Conservation (phyloP, 2,113 vertebrate species). For the Oncorhynchus clarkii region DNA sequence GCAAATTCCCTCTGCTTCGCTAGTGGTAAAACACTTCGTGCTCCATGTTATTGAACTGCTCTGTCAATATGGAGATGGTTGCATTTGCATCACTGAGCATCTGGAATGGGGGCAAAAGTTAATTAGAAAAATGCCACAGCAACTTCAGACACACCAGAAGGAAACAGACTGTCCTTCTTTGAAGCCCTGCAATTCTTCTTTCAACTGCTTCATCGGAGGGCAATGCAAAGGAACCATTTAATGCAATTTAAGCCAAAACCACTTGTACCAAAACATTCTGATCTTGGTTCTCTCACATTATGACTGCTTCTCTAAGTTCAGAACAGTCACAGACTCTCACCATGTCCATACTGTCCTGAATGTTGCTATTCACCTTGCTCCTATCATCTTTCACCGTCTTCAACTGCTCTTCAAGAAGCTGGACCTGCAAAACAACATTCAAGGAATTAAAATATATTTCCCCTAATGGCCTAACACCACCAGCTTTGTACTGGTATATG, state of each 20-base stretch:
- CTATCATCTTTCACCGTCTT: conserved; percentile 6
- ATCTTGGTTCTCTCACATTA: neutral
- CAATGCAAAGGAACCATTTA: neutral
- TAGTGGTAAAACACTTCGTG: neutral
- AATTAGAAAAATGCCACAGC: neutral
- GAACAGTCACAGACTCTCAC: neutral
- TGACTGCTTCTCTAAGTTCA: neutral
- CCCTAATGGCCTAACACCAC: neutral
- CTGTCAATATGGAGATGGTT: conserved; percentile 29
- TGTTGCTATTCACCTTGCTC: neutral
- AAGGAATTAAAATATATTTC: too few species aligned
- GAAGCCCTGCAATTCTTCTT: conserved; percentile 19
- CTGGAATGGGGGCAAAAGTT: conserved; percentile 24
- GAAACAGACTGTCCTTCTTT: neutral
- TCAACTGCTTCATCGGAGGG: conserved; percentile 34
- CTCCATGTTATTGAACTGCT: conserved; percentile 30
- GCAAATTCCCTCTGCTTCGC: neutral
- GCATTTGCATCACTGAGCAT: conserved; percentile 36
- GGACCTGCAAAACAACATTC: conserved; percentile 26
- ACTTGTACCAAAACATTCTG: too few species aligned
- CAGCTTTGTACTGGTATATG: neutral
- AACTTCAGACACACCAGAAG: neutral
- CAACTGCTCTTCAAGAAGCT: conserved; percentile 34
- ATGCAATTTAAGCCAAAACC: too few species aligned
- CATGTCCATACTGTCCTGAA: conserved; percentile 14